phyloP scores from a whole-genome alignment of 2,888 invertebrate genomes.

The Sycophila texana region DNA sequence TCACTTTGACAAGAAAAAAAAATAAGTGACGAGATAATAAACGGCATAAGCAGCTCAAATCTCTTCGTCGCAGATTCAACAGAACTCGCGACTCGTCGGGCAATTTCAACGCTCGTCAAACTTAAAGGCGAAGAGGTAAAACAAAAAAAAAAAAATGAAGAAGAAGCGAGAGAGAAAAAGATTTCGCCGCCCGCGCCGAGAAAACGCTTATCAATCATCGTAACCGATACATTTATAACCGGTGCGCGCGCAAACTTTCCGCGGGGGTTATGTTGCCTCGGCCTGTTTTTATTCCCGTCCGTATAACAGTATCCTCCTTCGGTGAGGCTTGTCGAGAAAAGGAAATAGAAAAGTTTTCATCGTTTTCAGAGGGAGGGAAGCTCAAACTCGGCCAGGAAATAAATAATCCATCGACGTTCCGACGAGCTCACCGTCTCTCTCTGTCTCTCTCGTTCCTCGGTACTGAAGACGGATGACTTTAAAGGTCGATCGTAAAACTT shows the following conservation, averaged over 20 bases:
- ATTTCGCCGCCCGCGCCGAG: background rate
- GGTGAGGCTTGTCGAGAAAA: background rate
- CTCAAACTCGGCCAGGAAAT: conserved; percentile 17
- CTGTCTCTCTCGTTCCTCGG: background rate
- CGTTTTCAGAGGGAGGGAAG: background rate
- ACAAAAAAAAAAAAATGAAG: conserved; percentile 8
- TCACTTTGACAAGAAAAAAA: too few species aligned
- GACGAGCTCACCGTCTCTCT: background rate
- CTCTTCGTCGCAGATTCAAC: conserved; percentile 29
- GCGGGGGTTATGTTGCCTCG: background rate
- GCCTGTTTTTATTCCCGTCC: conserved; percentile 11
- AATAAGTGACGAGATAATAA: too few species aligned
- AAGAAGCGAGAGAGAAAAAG: background rate
- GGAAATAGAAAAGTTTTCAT: conserved; percentile 40
- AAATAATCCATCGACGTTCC: conserved; percentile 50
- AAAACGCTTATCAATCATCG: conserved; percentile 41
- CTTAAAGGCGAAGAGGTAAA: conserved; percentile 13
- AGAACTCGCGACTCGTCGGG: background rate
- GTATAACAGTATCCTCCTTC: background rate
- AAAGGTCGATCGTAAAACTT: conserved; percentile 47
- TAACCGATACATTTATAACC: conserved; percentile 34
- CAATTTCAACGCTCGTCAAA: conserved; percentile 28
- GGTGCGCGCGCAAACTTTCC: conserved; percentile 2
- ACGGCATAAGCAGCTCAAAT: conserved; percentile 8
- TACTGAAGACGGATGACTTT: conserved; percentile 45